Evolutionary conservation across 2,888 invertebrate species (phyloP).

Genomic region (Harpalus rufipes): DNA sequence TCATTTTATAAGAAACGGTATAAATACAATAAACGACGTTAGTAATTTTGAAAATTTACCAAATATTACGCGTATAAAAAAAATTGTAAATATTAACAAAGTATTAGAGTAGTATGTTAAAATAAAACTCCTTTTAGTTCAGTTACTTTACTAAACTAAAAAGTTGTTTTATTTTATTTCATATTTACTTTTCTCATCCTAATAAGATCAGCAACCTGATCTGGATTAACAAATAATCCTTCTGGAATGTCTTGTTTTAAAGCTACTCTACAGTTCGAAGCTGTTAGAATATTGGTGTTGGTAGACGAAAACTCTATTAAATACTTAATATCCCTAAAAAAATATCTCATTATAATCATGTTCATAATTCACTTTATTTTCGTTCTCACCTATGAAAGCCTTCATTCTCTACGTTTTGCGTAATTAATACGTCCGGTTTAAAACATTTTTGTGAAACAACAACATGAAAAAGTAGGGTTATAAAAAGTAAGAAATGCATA

Average conservation of each 20-base stretch:
- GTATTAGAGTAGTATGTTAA: too few species aligned
- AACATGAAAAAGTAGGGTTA: conserved; percentile 58
- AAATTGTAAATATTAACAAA: too few species aligned
- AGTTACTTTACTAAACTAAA: neutral
- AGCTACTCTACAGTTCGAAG: conserved; percentile 73
- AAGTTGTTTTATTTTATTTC: neutral
- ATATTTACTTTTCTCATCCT: conserved; percentile 72
- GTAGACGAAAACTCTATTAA: conserved; percentile 75
- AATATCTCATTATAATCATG: conserved; percentile 2
- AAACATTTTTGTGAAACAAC: conserved; percentile 70
- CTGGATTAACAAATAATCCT: conserved; percentile 77
- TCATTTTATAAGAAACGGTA: too few species aligned
- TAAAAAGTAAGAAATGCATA: conserved; percentile 45
- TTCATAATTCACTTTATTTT: conserved; percentile 14
- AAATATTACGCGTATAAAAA: too few species aligned
- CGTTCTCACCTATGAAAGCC: conserved; percentile 77
- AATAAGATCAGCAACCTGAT: conserved; percentile 76
- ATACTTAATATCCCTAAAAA: conserved; percentile 76
- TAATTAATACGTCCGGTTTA: conserved; percentile 74
- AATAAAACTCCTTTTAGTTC: too few species aligned
- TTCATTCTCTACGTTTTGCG: conserved; percentile 77
- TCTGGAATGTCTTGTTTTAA: conserved; percentile 74
- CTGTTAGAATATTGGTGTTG: conserved; percentile 70
- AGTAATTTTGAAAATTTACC: too few species aligned
- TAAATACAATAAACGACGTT: too few species aligned